These are phyloP conservation scores for Hirtodrosophila confusa DNA, from an alignment of 2,888 invertebrate species.

Conservation along the genomic window DNA sequence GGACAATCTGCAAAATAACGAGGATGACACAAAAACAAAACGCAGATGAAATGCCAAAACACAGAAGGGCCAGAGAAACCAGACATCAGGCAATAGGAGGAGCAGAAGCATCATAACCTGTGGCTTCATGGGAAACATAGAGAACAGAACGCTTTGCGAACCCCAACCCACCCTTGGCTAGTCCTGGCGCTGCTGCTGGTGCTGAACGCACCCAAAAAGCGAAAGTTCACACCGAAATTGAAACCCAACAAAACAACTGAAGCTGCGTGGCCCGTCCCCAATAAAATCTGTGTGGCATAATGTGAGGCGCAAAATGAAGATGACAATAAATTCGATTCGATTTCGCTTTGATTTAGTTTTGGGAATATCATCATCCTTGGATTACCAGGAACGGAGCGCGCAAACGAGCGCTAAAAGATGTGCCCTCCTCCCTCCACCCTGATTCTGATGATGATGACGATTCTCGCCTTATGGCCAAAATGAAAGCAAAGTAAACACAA, in stretches of 20 bases:
- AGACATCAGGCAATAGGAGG: too few species aligned
- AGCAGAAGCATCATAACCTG: conserved; percentile 75
- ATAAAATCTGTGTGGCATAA: conserved; percentile 63
- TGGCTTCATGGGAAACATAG: conserved; percentile 61
- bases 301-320: conserved; percentile 77
- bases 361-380: conserved; percentile 75
- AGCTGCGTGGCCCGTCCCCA: conserved; percentile 17
- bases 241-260: conserved; percentile 63
- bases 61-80: conserved; percentile 14
- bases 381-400: conserved; percentile 59
- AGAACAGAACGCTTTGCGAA: neutral
- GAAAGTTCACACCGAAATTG: conserved; percentile 80
- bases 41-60: conserved; percentile 62
- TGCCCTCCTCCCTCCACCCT: neutral
- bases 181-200: conserved; percentile 34
- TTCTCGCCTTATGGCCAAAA: conserved; percentile 74
- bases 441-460: conserved; percentile 49
- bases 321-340: conserved; percentile 81
- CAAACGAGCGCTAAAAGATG: conserved; percentile 24
- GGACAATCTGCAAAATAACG: conserved; percentile 68
- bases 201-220: conserved; percentile 59
- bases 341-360: conserved; percentile 79
- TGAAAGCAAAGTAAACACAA: conserved; percentile 72
- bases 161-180: conserved; percentile 4
- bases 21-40: conserved; percentile 61